These are phyloP conservation scores for Poecilia picta DNA, from an alignment of 2,797 vertebrate species.

Conservation along the genomic window DNA sequence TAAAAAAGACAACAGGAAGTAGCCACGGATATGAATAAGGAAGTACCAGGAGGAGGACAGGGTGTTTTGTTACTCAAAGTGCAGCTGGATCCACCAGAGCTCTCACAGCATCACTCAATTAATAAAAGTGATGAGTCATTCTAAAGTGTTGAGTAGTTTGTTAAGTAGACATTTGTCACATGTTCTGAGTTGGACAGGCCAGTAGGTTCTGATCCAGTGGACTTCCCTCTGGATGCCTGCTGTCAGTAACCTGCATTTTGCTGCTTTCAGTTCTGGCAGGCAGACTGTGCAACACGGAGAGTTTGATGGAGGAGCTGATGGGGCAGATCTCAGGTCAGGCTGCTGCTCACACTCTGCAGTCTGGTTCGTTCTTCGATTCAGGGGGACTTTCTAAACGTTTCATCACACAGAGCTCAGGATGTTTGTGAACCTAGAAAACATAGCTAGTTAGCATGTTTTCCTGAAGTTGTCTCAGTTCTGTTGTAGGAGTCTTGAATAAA, in stretches of 20 bases:
- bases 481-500: neutral
- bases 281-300: conserved; percentile 52
- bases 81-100: too few species aligned
- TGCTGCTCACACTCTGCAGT: neutral
- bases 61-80: too few species aligned
- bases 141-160: too few species aligned
- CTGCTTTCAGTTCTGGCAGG: conserved; percentile 42
- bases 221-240: too few species aligned
- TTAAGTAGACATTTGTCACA: too few species aligned
- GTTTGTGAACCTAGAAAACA: neutral
- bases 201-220: neutral
- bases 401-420: neutral
- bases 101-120: too few species aligned
- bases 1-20: too few species aligned
- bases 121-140: too few species aligned
- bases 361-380: neutral
- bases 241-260: neutral
- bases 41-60: too few species aligned
- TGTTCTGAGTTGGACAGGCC: too few species aligned
- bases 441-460: neutral
- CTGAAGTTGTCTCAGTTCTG: neutral
- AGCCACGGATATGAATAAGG: too few species aligned
- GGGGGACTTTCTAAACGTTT: neutral
- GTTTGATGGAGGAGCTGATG: conserved; percentile 52
- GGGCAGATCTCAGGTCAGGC: conserved; percentile 51